These are phyloP conservation scores for Catagonus wagneri DNA, from an alignment of 2,113 vertebrate genomes.

Conservation along the genomic window DNA sequence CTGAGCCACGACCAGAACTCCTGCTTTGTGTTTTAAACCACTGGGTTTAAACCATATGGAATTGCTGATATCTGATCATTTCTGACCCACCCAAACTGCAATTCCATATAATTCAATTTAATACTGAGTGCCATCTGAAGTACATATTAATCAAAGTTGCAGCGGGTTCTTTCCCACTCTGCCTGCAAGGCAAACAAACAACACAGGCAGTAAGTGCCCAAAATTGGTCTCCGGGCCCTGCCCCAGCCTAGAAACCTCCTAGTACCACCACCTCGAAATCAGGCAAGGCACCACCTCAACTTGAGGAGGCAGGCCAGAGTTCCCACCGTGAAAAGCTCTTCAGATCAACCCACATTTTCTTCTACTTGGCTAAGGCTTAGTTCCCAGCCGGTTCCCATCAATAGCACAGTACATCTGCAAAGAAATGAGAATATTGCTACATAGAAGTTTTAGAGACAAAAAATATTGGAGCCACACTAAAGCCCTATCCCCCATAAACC, in stretches of 20 bases:
- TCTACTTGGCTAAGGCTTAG: not conserved
- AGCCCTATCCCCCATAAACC: not conserved
- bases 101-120: not conserved
- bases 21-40: not conserved
- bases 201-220: not conserved
- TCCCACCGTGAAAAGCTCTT: not conserved
- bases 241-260: not conserved
- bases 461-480: not conserved
- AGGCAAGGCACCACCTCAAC: not conserved
- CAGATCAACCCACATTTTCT: not conserved
- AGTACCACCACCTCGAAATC: not conserved
- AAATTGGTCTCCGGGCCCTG: too few relatives aligned
- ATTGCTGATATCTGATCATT: not conserved
- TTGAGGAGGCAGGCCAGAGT: too few relatives aligned
- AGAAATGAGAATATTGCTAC: not conserved
- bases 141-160: not conserved
- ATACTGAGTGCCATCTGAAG: not conserved
- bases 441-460: not conserved
- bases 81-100: not conserved
- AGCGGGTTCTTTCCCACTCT: not conserved
- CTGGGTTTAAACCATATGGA: not conserved
- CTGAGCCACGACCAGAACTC: too few relatives aligned
- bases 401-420: not conserved
- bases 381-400: not conserved
- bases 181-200: not conserved